Evolutionary conservation across 2,113 vertebrate genomes (phyloP).

Genomic region (Myodes glareolus): DNA sequence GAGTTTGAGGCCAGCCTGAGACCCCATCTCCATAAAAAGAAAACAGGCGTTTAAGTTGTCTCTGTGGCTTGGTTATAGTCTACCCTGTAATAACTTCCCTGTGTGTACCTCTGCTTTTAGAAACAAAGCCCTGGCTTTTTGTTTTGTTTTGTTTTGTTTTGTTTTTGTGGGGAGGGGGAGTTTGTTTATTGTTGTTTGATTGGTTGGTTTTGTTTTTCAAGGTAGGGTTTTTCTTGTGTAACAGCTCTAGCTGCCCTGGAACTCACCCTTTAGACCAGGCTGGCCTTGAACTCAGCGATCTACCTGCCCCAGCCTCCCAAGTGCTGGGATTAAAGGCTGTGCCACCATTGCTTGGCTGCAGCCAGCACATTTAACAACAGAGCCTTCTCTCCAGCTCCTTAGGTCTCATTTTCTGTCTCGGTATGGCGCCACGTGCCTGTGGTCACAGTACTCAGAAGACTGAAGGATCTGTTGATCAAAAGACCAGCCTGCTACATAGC

Average conservation of each 20-base stretch:
- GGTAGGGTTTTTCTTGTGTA: too few species aligned
- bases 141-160: too few species aligned
- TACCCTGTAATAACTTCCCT: not conserved
- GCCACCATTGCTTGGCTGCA: not conserved
- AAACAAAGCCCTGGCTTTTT: not conserved
- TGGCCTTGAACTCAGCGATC: not conserved
- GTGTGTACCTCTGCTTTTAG: not conserved
- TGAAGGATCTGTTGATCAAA: not conserved
- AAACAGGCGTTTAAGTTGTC: not conserved
- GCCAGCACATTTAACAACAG: not conserved
- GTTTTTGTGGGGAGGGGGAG: too few species aligned
- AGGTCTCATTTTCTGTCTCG: not conserved
- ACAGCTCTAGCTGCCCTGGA: too few species aligned
- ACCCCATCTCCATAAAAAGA: not conserved
- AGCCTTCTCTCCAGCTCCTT: not conserved
- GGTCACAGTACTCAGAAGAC: too few species aligned
- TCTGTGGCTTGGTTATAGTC: not conserved
- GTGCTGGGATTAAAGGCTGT: not conserved
- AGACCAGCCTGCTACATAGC: not conserved
- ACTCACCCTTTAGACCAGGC: too few species aligned
- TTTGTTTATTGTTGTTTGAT: too few species aligned
- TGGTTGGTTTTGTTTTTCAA: too few species aligned
- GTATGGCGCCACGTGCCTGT: not conserved
- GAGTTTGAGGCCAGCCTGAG: not conserved
- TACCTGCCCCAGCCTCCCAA: not conserved